A percentile compares a stretch with the other conserved stretches of the same genome.
Conservation (phyloP, 2,888 invertebrate genomes). For the Cryptus armator region DNA sequence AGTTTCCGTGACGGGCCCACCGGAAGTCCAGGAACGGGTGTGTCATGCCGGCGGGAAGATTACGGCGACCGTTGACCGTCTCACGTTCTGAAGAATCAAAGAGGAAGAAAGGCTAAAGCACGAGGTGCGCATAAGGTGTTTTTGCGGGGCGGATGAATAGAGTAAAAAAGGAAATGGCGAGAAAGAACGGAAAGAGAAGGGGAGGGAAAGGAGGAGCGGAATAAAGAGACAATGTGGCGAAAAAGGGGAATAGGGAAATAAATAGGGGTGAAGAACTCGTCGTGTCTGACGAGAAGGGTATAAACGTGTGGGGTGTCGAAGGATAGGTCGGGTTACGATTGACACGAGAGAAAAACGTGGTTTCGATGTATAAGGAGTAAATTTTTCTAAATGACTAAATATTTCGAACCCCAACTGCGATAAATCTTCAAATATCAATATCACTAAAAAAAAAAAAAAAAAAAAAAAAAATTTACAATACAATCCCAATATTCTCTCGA, state of each 20-base stretch:
- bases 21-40: conserved; percentile 68
- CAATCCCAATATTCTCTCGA: background rate
- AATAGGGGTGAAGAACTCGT: conserved; percentile 26
- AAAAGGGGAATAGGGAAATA: conserved; percentile 2
- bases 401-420: background rate
- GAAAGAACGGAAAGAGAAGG: background rate
- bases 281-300: conserved; percentile 33
- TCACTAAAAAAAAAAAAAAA: too few species aligned
- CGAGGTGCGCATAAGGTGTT: conserved; percentile 62
- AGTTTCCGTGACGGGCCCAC: conserved; percentile 69
- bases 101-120: conserved; percentile 68
- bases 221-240: background rate
- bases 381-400: background rate
- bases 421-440: background rate
- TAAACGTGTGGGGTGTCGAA: conserved; percentile 47
- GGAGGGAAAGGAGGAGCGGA: background rate
- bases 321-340: conserved; percentile 58
- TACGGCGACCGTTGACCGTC: conserved; percentile 70
- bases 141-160: conserved; percentile 29
- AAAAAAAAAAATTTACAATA: too few species aligned
- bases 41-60: conserved; percentile 69
- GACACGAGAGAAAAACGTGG: conserved; percentile 13
- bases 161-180: conserved; percentile 17
- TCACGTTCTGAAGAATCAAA: conserved; percentile 71
- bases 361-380: conserved; percentile 5